These are phyloP conservation scores for Panzeria rudis DNA, from an alignment of 2,888 invertebrate species.

Conservation along the genomic window DNA sequence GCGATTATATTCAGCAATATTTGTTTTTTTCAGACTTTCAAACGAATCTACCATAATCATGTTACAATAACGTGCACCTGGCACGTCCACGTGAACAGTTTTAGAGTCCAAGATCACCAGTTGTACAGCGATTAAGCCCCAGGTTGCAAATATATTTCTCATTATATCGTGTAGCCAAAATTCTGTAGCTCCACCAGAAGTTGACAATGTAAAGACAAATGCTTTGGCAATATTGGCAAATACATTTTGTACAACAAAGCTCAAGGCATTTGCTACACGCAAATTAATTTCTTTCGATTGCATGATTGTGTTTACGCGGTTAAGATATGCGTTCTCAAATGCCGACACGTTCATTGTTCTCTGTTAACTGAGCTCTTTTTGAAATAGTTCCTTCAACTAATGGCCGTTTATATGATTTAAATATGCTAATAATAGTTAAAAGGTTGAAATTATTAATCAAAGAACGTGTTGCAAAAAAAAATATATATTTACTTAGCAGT, in stretches of 20 bases:
- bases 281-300: constrained; percentile 74
- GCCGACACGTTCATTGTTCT: constrained; percentile 56
- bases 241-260: constrained; percentile 75
- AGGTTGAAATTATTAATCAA: constrained; percentile 6
- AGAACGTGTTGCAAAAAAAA: not conserved
- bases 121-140: constrained; percentile 75
- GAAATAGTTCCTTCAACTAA: constrained; percentile 64
- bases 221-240: constrained; percentile 74
- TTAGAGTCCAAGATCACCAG: constrained; percentile 65
- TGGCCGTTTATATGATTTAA: constrained; percentile 66
- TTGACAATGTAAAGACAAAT: constrained; percentile 76
- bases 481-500: constrained; percentile 4
- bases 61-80: constrained; percentile 57
- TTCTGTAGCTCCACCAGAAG: constrained; percentile 12
- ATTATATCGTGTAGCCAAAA: constrained; percentile 72
- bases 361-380: not conserved
- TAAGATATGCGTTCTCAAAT: constrained; percentile 54
- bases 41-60: constrained; percentile 76
- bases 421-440: not conserved
- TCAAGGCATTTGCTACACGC: constrained; percentile 75
- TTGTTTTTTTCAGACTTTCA: constrained; percentile 76
- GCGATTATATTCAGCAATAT: constrained; percentile 69
- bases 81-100: constrained; percentile 26
- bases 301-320: constrained; percentile 72
- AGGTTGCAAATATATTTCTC: constrained; percentile 74